Percentiles rank a stretch among this genome's conserved stretches.
These are phyloP conservation scores for Gila robusta DNA, from an alignment of 2,797 vertebrate genomes.

Conservation along the genomic window DNA sequence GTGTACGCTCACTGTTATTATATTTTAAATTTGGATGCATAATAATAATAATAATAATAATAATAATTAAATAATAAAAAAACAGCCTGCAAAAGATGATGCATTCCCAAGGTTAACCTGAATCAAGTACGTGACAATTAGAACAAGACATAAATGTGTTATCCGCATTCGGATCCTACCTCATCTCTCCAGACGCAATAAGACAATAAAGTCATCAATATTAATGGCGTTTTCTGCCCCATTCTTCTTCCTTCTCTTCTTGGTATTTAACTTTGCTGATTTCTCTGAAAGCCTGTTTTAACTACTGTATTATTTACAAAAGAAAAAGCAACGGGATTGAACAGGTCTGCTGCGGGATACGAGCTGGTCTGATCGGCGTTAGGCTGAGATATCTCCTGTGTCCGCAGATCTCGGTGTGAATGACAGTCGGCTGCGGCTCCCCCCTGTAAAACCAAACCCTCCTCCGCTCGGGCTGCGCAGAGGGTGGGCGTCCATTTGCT, in stretches of 20 bases:
- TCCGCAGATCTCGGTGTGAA: slow-evolving; percentile 72
- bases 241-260: slow-evolving; percentile 72
- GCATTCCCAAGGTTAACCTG: not conserved
- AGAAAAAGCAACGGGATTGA: slow-evolving; percentile 63
- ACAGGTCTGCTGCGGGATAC: slow-evolving; percentile 67
- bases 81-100: too few species aligned
- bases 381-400: slow-evolving; percentile 73
- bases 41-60: too few species aligned
- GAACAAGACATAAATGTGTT: slow-evolving; percentile 40
- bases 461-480: slow-evolving; percentile 40
- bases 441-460: slow-evolving; percentile 32
- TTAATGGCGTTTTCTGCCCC: slow-evolving; percentile 77
- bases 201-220: slow-evolving; percentile 80
- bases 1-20: not conserved
- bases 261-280: slow-evolving; percentile 53
- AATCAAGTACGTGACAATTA: slow-evolving; percentile 23
- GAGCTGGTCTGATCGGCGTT: slow-evolving; percentile 65
- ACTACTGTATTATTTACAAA: slow-evolving; percentile 62
- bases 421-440: slow-evolving; percentile 67
- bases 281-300: slow-evolving; percentile 55
- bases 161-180: slow-evolving; percentile 73
- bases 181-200: slow-evolving; percentile 75
- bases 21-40: not conserved
- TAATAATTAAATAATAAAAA: not conserved
- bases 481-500: slow-evolving; percentile 26